Evolutionary conservation across 1,140 invertebrate genomes (phyloP).

Genomic region (Leucophenga varia): DNA sequence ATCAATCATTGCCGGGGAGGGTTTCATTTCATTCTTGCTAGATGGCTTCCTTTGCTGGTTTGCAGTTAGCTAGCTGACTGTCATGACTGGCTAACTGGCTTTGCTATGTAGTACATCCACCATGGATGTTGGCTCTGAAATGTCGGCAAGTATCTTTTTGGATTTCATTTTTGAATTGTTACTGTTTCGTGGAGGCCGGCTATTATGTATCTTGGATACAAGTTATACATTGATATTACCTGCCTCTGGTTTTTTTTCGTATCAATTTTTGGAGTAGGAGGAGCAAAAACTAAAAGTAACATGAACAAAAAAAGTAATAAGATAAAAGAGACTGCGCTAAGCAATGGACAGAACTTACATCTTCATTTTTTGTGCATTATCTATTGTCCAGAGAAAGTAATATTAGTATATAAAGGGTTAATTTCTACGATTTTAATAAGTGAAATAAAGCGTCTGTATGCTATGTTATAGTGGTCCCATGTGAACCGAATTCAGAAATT

Average conservation of each 20-base stretch:
- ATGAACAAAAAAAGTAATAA: no score
- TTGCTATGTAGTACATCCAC: not conserved
- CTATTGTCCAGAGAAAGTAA: no score
- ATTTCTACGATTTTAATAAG: no score
- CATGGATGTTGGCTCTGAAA: not conserved
- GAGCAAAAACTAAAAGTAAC: no score
- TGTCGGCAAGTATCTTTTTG: not conserved
- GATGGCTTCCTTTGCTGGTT: constrained; percentile 8
- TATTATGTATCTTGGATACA: constrained; percentile 33
- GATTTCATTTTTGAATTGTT: constrained; percentile 2
- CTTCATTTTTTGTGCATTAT: no score
- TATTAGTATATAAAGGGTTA: no score
- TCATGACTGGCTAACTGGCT: constrained; percentile 3
- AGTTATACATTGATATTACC: constrained; percentile 54
- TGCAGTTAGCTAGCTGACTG: not conserved
- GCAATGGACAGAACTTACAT: no score
- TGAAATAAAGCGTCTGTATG: no score
- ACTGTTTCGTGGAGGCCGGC: constrained; percentile 17
- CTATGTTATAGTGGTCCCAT: no score
- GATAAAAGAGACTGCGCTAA: no score
- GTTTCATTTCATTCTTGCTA: constrained; percentile 30
- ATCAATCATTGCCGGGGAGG: constrained; percentile 56
- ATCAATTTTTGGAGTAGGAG: no score
- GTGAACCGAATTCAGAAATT: no score
- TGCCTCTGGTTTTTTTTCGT: constrained; percentile 55